Percentiles rank a stretch among this genome's conserved stretches.
These are phyloP conservation scores for Pseudoips prasinana DNA, from an alignment of 2,888 invertebrate species.

Conservation along the genomic window DNA sequence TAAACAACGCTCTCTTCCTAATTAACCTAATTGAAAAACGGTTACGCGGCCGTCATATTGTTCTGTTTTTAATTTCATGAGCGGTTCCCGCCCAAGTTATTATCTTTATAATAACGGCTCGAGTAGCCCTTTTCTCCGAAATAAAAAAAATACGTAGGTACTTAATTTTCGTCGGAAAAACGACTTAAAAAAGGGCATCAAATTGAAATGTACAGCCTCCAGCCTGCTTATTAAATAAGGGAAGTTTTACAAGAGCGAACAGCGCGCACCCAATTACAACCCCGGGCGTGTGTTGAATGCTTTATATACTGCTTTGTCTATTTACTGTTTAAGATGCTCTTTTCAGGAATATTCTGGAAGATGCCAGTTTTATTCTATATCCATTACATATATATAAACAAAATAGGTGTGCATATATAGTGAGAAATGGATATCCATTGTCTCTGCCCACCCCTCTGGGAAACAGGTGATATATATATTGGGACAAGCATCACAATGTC, in stretches of 20 bases:
- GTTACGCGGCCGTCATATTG: slow-evolving; percentile 12
- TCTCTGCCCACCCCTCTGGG: too few relatives aligned
- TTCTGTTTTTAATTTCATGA: slow-evolving; percentile 28
- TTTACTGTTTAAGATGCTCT: too few relatives aligned
- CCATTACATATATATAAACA: too few relatives aligned
- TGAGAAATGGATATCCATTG: too few relatives aligned
- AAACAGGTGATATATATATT: too few relatives aligned
- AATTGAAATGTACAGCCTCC: slow-evolving; percentile 21
- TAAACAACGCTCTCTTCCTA: neutral
- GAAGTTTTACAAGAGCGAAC: slow-evolving; percentile 13
- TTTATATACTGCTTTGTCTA: too few relatives aligned
- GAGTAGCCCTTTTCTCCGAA: slow-evolving; percentile 18
- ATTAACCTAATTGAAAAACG: slow-evolving; percentile 16
- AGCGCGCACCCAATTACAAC: slow-evolving; percentile 27
- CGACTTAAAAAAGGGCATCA: slow-evolving; percentile 19
- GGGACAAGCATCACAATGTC: too few relatives aligned
- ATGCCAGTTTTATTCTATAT: too few relatives aligned
- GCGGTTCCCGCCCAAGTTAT: slow-evolving; percentile 16
- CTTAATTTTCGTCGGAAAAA: slow-evolving; percentile 14
- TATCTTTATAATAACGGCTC: slow-evolving; percentile 13
- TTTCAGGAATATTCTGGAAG: too few relatives aligned
- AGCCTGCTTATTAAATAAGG: slow-evolving; percentile 25
- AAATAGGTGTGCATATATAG: too few relatives aligned
- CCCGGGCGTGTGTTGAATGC: slow-evolving; percentile 23
- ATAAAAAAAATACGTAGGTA: slow-evolving; percentile 29